phyloP scores from a whole-genome alignment of 2,888 invertebrate genomes.

The Agrotis ipsilon region DNA sequence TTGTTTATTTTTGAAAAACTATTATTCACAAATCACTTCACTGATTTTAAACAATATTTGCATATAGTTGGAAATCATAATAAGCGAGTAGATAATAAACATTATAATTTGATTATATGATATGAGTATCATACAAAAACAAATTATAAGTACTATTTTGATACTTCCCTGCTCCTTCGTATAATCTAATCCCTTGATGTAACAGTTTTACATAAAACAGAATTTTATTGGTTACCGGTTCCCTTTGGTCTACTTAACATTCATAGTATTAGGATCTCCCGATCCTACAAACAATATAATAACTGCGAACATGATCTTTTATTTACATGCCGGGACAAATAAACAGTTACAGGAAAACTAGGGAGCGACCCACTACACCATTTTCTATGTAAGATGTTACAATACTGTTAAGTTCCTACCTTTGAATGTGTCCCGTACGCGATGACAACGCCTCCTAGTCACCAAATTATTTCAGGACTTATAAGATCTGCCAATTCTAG shows the following conservation, averaged over 20 bases:
- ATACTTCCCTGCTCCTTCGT: too few relatives aligned
- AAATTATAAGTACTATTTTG: background rate
- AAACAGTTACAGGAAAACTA: conserved; percentile 64
- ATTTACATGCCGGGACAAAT: conserved; percentile 58
- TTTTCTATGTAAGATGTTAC: conserved; percentile 8
- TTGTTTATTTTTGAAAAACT: too few relatives aligned
- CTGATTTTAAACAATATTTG: too few relatives aligned
- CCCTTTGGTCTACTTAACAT: conserved; percentile 40
- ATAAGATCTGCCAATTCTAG: too few relatives aligned
- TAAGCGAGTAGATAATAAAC: too few relatives aligned
- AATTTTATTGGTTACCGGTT: conserved; percentile 28
- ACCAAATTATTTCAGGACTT: too few relatives aligned
- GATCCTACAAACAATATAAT: conserved; percentile 41
- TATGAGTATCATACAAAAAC: background rate
- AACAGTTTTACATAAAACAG: conserved; percentile 23
- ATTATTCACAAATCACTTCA: too few relatives aligned
- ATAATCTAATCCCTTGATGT: conserved; percentile 4
- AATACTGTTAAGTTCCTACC: conserved; percentile 9
- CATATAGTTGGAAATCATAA: background rate
- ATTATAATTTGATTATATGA: too few relatives aligned
- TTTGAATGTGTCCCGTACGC: too few relatives aligned
- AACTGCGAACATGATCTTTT: conserved; percentile 52
- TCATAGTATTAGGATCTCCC: conserved; percentile 39
- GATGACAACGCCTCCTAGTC: too few relatives aligned
- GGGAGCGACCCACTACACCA: conserved; percentile 16